Conservation (phyloP, 1,140 invertebrate genomes). For the Subanguina moxae region DNA sequence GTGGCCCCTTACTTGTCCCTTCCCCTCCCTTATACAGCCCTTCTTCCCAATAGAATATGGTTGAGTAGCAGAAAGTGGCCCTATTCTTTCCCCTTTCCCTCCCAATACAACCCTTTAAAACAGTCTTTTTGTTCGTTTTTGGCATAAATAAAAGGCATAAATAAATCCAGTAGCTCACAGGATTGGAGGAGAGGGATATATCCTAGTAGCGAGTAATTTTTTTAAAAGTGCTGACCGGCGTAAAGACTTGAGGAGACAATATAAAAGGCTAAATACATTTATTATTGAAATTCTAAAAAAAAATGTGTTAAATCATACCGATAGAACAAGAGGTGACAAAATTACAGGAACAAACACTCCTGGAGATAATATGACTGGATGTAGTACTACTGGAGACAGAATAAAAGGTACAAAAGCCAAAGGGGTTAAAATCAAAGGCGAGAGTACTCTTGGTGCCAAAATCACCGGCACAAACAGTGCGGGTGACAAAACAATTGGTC, state of each 20-base stretch:
- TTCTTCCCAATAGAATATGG: no score
- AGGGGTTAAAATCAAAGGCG: constrained; percentile 47
- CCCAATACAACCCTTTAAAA: no score
- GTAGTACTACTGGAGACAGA: constrained; percentile 10
- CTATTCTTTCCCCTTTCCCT: no score
- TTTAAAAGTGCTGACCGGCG: background rate
- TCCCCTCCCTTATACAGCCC: no score
- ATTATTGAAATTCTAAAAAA: no score
- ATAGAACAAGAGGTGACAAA: background rate
- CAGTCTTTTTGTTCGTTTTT: no score
- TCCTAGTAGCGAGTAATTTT: no score
- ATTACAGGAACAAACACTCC: background rate
- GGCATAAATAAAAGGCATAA: no score
- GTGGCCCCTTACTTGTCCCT: no score
- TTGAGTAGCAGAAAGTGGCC: no score
- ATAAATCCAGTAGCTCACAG: no score
- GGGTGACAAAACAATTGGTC: constrained; percentile 11
- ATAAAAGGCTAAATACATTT: background rate
- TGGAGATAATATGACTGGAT: background rate
- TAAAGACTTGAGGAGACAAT: background rate
- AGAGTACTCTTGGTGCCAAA: constrained; percentile 34
- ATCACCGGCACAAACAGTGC: constrained; percentile 48
- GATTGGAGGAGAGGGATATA: no score
- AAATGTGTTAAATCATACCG: background rate
- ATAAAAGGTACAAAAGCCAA: constrained; percentile 49